phyloP scores from a whole-genome alignment of 2,113 vertebrate genomes.

The Xiphophorus maculatus region DNA sequence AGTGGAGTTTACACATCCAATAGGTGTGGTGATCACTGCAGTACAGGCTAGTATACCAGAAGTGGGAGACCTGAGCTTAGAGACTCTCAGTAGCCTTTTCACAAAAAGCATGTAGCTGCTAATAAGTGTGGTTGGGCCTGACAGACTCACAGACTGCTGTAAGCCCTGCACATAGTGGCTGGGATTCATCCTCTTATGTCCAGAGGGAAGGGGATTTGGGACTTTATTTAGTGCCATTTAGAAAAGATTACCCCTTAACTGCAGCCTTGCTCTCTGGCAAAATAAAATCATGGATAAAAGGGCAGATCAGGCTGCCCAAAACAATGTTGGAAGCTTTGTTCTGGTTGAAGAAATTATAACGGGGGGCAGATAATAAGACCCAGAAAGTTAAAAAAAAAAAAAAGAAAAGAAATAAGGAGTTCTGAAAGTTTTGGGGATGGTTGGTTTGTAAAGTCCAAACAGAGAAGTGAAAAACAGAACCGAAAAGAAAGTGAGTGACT shows the following conservation, averaged over 20 bases:
- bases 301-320: slow-evolving; percentile 23
- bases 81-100: neutral
- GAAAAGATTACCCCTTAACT: slow-evolving; percentile 75
- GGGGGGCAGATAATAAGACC: neutral
- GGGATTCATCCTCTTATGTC: slow-evolving; percentile 77
- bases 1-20: slow-evolving; percentile 2
- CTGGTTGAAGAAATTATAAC: neutral
- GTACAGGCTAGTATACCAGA: slow-evolving; percentile 22
- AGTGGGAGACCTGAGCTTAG: neutral
- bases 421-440: neutral
- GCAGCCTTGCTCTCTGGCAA: slow-evolving; percentile 37
- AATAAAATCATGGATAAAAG: slow-evolving; percentile 56
- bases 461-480: neutral
- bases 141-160: slow-evolving; percentile 63
- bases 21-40: slow-evolving; percentile 6
- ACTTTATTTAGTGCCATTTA: slow-evolving; percentile 79
- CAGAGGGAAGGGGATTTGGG: slow-evolving; percentile 69
- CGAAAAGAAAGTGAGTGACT: slow-evolving; percentile 22
- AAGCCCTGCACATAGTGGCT: slow-evolving; percentile 61
- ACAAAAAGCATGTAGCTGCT: slow-evolving; percentile 32
- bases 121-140: slow-evolving; percentile 40
- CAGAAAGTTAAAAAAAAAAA: neutral
- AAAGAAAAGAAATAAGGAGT: neutral
- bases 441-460: neutral
- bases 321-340: slow-evolving; percentile 37